A percentile compares a stretch with the other conserved stretches of the same genome.
Conservation (phyloP, 2,113 vertebrate genomes). For the Rhadina sibilatrix region DNA sequence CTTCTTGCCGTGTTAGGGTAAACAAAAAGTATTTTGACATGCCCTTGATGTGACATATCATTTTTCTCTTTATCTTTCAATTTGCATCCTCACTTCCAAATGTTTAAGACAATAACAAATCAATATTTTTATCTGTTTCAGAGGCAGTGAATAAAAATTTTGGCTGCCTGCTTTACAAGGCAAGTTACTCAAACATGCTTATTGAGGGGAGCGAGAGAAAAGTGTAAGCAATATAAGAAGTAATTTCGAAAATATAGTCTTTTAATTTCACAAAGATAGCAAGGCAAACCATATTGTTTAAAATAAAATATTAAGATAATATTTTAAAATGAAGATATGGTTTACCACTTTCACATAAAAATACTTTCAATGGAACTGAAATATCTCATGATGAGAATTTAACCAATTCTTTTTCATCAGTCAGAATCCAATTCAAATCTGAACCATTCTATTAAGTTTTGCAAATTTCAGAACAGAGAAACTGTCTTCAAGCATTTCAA, state of each 20-base stretch:
- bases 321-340: constrained; percentile 20
- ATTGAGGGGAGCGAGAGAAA: background rate
- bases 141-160: background rate
- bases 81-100: background rate
- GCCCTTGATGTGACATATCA: background rate
- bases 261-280: constrained; percentile 27
- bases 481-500: background rate
- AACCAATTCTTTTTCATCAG: background rate
- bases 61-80: background rate
- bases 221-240: background rate
- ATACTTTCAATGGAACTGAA: background rate
- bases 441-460: background rate
- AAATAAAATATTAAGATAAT: constrained; percentile 48
- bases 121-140: background rate
- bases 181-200: background rate
- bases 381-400: background rate
- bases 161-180: background rate
- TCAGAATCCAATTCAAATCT: background rate
- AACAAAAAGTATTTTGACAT: background rate
- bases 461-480: background rate
- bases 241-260: constrained; percentile 13
- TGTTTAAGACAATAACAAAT: background rate
- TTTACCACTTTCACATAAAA: background rate
- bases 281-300: constrained; percentile 15
- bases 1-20: background rate